phyloP scores from a whole-genome alignment of 2,113 vertebrate genomes.

The Macheiramphus alcinus region DNA sequence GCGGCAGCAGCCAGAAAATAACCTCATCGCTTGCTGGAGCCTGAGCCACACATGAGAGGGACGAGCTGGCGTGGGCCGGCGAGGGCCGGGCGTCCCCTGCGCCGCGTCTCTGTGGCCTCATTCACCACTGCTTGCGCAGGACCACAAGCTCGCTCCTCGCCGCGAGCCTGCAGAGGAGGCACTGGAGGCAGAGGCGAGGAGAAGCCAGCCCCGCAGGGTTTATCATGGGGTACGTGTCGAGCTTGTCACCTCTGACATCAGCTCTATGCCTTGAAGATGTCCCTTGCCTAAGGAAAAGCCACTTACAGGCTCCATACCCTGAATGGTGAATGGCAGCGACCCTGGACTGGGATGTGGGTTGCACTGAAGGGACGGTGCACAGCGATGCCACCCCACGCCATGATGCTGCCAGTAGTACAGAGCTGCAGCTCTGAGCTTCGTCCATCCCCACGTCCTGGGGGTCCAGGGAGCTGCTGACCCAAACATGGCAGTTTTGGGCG shows the following conservation, averaged over 20 bases:
- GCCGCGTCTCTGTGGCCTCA: fast-evolving
- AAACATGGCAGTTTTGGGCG: neutral
- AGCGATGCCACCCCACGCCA: fast-evolving
- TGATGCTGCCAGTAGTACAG: neutral
- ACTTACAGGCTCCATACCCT: neutral
- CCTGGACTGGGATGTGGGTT: fast-evolving
- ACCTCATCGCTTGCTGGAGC: neutral
- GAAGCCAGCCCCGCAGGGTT: neutral
- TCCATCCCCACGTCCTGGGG: fast-evolving
- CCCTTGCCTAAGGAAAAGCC: neutral
- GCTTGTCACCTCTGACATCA: neutral
- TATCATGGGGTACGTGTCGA: neutral
- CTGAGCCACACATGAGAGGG: neutral
- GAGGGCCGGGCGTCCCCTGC: neutral
- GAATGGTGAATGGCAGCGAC: fast-evolving
- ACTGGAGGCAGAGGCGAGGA: neutral
- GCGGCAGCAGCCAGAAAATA: neutral
- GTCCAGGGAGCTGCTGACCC: neutral
- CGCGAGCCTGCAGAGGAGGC: fast-evolving
- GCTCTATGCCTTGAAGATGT: neutral
- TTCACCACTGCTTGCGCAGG: neutral
- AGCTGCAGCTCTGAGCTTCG: neutral
- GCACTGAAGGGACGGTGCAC: neutral
- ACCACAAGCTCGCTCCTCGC: neutral
- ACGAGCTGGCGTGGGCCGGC: fast-evolving